Conservation (phyloP, 2,797 vertebrate species). For the Centroberyx gerrardi region DNA sequence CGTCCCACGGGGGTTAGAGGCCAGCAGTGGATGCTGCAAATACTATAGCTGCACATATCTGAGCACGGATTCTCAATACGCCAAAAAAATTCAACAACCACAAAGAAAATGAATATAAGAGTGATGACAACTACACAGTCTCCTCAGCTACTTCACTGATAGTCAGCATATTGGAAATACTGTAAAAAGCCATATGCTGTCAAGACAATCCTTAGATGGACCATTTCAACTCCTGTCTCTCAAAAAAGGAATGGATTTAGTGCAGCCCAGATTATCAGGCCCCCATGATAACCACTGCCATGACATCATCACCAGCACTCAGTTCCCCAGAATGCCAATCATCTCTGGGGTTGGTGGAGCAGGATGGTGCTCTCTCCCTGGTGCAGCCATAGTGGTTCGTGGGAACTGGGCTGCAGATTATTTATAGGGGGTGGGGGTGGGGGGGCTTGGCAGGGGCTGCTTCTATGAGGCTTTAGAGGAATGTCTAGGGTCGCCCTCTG, state of each 20-base stretch:
- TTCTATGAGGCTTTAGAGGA: constrained; percentile 80
- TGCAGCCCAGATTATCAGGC: constrained; percentile 17
- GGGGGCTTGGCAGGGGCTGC: constrained; percentile 68
- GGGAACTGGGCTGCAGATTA: constrained; percentile 84
- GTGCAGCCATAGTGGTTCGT: constrained; percentile 67
- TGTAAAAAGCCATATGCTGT: constrained; percentile 12
- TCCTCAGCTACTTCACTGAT: not conserved
- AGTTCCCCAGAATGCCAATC: constrained; percentile 19
- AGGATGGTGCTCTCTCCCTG: constrained; percentile 13
- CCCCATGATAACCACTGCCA: constrained; percentile 19
- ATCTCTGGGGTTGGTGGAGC: constrained; percentile 2
- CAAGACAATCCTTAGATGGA: constrained; percentile 21
- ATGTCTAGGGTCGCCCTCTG: constrained; percentile 81
- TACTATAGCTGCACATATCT: constrained; percentile 42
- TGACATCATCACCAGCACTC: constrained; percentile 29
- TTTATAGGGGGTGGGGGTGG: constrained; percentile 76
- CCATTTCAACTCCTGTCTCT: constrained; percentile 18
- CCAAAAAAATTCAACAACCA: constrained; percentile 29
- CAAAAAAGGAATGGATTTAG: constrained; percentile 35
- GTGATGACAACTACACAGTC: constrained; percentile 25
- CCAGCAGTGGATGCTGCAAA: constrained; percentile 47
- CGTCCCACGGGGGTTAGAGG: constrained; percentile 34
- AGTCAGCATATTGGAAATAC: not conserved
- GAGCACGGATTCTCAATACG: constrained; percentile 14
- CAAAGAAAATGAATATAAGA: constrained; percentile 22